Base-by-base conservation (phyloP, 2,888 invertebrate species). In the Plutella xylostella region DNA sequence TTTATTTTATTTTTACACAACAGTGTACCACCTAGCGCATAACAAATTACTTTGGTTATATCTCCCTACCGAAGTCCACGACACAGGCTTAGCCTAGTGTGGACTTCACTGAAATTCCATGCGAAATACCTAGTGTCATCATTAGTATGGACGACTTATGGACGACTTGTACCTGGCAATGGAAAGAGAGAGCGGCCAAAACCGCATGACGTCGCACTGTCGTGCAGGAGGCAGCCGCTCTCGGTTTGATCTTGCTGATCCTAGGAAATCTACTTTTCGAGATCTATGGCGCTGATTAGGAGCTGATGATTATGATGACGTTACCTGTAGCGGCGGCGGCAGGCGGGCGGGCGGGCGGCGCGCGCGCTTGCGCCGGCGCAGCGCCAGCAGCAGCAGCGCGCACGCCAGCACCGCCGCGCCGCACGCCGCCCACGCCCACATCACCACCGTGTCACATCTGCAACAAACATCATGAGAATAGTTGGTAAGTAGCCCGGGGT, bases 401-500 rank as follows among this genome's bases (percentile, higher is more conserved):
- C 78, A 71, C 66, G 69, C 77, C 77, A 79, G 76, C 78, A 56
- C 65, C 78, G 53, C 61, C 48, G 41, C 51, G 52, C 63, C 42
- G 14, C 25, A 17, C 43, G 15, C 11, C 9, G 22, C 14, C 34
- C 34, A 22, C 25, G 34, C 21, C 33, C 34, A 34, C 42, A 22
- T 42, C 42, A 45, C 42, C n/a, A 30, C 35, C 9, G 12, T 25
- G 17, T 42, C 30, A 30, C 45, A 28, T 37, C 35, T 42, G 41
- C n/a, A 12, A 19, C 28, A 1, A 5, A 28, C 6, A 22, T 1
- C 17, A 19, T 11, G 4, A 4, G 3, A 22, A 31, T 31, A 19
- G 21, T 39, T 19, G 6, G n/a, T 20, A 19, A 19, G 11, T 37
- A n/a, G n/a, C n/a, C n/a, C n/a, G n/a, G n/a, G n/a, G n/a, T n/a